Conservation (phyloP, 2,113 vertebrate genomes). For the Amphiprion ocellaris region DNA sequence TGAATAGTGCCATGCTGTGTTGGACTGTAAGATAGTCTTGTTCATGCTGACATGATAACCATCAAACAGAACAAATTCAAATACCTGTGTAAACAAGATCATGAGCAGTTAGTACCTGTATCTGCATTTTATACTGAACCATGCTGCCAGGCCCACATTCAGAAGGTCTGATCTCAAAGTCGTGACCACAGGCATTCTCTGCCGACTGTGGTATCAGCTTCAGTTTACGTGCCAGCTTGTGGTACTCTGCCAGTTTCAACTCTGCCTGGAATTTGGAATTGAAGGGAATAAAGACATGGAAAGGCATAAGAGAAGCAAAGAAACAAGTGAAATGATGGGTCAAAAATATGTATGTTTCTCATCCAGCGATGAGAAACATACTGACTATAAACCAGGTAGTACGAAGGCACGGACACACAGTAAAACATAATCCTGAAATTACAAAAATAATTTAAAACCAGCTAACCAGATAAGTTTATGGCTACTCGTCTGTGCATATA, state of each 20-base stretch:
- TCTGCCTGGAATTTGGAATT: constrained; percentile 86
- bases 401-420: background rate
- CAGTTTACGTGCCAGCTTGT: constrained; percentile 94
- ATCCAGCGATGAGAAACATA: background rate
- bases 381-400: background rate
- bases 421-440: background rate
- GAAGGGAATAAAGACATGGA: background rate
- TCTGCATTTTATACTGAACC: constrained; percentile 88
- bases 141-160: constrained; percentile 84
- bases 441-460: background rate
- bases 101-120: constrained; percentile 83
- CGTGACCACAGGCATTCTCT: constrained; percentile 91
- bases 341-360: background rate
- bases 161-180: constrained; percentile 92
- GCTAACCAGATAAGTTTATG: background rate
- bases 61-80: background rate
- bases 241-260: constrained; percentile 90
- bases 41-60: background rate
- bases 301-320: background rate
- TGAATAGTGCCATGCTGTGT: too few relatives aligned
- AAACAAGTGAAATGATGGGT: background rate
- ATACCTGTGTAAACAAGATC: background rate
- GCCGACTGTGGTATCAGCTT: constrained; percentile 92
- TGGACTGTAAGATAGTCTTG: background rate
- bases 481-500: background rate